Percentiles rank a stretch among this genome's conserved stretches.
Evolutionary conservation across 1,140 invertebrate species (phyloP).

Genomic region (Bombus waltoni): DNA sequence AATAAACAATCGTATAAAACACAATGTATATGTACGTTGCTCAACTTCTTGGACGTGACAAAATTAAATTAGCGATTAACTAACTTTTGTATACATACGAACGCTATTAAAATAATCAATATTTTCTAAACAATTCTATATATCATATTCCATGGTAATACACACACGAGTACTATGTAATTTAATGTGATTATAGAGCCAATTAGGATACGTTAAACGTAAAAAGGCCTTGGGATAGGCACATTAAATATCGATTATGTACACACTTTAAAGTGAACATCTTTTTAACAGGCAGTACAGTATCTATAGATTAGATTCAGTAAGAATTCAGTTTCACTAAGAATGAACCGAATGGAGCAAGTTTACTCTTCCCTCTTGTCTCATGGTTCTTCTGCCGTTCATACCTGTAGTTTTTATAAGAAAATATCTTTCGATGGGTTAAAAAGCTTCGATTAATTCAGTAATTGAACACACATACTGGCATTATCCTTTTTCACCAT

Average conservation of each 20-base stretch:
- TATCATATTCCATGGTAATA: slow-evolving; percentile 18
- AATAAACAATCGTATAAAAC: slow-evolving; percentile 38
- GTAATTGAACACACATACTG: slow-evolving; percentile 62
- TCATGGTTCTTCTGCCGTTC: not conserved
- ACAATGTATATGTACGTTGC: not conserved
- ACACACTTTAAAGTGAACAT: not conserved
- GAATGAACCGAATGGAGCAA: not conserved
- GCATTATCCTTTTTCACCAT: slow-evolving; percentile 37
- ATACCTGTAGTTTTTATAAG: slow-evolving; percentile 24
- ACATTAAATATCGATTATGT: slow-evolving; percentile 17
- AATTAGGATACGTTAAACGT: slow-evolving; percentile 16
- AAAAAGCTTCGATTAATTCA: slow-evolving; percentile 45
- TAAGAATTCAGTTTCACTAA: not conserved
- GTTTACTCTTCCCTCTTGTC: not conserved
- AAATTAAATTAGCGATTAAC: slow-evolving; percentile 3
- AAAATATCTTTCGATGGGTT: slow-evolving; percentile 54
- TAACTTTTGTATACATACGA: not conserved
- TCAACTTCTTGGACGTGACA: not conserved
- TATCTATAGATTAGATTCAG: slow-evolving; percentile 10
- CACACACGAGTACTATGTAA: not conserved
- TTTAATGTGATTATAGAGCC: slow-evolving; percentile 19
- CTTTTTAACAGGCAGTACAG: slow-evolving; percentile 28
- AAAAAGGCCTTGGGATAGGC: slow-evolving; percentile 23
- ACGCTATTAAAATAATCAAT: slow-evolving; percentile 36
- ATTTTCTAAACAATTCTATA: slow-evolving; percentile 24